Percentiles rank a stretch among this genome's conserved stretches.
Conservation (phyloP, 2,888 invertebrate genomes). For the Drosophila prostipennis region DNA sequence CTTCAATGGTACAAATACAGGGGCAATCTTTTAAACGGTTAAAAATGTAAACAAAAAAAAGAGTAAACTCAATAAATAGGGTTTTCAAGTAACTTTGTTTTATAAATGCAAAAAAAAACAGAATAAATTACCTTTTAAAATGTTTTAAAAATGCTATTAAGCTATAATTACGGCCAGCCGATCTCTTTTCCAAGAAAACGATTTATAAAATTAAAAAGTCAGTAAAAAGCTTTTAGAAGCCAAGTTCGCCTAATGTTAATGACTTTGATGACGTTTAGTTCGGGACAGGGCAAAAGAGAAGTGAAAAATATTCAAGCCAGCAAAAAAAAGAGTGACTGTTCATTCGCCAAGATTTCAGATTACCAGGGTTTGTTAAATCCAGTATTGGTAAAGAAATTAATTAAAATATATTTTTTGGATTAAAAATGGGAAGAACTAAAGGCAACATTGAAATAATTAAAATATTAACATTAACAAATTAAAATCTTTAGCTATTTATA, state of each 20-base stretch:
- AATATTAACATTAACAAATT: too few relatives aligned
- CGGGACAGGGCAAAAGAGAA: conserved; percentile 8
- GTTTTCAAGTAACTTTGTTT: too few relatives aligned
- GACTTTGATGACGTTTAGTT: conserved; percentile 6
- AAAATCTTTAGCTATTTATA: too few relatives aligned
- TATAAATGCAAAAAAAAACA: not conserved
- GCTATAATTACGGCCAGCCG: not conserved
- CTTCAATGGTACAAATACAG: not conserved
- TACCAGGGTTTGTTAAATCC: too few relatives aligned
- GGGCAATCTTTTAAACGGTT: not conserved
- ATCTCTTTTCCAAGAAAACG: conserved; percentile 10
- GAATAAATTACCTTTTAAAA: not conserved
- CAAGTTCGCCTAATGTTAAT: conserved; percentile 10
- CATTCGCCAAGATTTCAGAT: not conserved
- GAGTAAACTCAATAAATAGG: too few relatives aligned
- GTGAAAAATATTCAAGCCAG: not conserved
- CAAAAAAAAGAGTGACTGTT: not conserved
- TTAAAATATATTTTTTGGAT: too few relatives aligned
- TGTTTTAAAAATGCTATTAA: not conserved
- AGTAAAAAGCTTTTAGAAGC: conserved; percentile 7
- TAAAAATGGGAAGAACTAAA: too few relatives aligned
- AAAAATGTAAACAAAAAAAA: too few relatives aligned
- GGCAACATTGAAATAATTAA: too few relatives aligned
- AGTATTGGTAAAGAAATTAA: too few relatives aligned
- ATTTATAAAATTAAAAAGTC: conserved; percentile 10